These are phyloP conservation scores for Acheta domesticus DNA, from an alignment of 2,888 invertebrate genomes.

Conservation along the genomic window DNA sequence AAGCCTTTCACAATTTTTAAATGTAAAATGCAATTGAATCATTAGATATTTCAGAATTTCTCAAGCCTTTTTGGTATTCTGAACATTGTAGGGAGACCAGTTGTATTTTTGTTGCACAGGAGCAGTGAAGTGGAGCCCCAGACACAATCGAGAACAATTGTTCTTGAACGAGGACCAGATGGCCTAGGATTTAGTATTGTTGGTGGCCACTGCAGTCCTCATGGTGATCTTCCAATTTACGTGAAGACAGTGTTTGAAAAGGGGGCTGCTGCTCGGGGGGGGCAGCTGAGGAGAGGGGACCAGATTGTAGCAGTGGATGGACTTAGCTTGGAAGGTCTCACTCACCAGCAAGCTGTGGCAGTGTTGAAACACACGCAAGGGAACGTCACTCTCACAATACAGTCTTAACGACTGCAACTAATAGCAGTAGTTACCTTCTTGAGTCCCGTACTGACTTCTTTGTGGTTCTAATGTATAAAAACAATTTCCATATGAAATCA, in stretches of 20 bases:
- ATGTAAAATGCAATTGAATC: no score
- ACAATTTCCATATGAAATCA: neutral
- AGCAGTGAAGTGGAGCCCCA: slow-evolving; percentile 28
- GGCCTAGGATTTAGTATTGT: slow-evolving; percentile 58
- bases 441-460: neutral
- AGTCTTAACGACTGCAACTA: slow-evolving; percentile 28
- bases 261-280: slow-evolving; percentile 46
- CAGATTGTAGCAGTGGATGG: slow-evolving; percentile 49
- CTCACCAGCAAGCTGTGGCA: slow-evolving; percentile 49
- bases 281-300: slow-evolving; percentile 48
- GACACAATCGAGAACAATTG: slow-evolving; percentile 29
- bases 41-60: no score
- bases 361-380: slow-evolving; percentile 51
- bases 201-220: slow-evolving; percentile 52
- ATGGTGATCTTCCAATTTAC: slow-evolving; percentile 56
- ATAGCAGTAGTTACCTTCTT: neutral
- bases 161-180: slow-evolving; percentile 51
- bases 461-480: neutral
- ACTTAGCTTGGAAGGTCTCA: slow-evolving; percentile 46
- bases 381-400: slow-evolving; percentile 48
- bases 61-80: no score
- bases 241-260: slow-evolving; percentile 50
- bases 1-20: no score
- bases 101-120: slow-evolving; percentile 25
- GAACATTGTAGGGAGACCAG: no score